Evolutionary conservation across 2,113 vertebrate genomes (phyloP).

Genomic region (Sporophila hypoxantha): DNA sequence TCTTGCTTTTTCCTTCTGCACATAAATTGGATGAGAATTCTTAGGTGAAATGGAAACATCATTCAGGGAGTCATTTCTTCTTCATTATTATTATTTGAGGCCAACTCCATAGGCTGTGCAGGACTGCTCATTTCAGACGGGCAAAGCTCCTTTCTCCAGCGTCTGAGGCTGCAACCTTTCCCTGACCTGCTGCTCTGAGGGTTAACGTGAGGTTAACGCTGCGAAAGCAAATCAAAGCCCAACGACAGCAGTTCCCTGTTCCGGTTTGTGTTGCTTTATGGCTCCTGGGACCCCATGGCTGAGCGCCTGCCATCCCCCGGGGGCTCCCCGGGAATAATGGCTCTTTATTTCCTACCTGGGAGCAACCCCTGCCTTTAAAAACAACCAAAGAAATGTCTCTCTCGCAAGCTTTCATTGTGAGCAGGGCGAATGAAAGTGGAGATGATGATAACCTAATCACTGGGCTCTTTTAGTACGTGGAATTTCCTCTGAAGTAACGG

Average conservation of each 20-base stretch:
- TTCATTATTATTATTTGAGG: not conserved
- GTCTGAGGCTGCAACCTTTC: conserved; percentile 23
- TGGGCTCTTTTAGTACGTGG: not conserved
- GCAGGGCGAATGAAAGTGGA: not conserved
- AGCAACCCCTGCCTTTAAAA: not conserved
- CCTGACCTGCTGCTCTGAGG: conserved; percentile 29
- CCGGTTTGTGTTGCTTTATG: conserved; percentile 36
- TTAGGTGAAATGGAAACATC: not conserved
- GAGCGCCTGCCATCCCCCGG: conserved; percentile 11
- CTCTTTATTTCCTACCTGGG: conserved; percentile 49
- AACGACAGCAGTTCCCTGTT: conserved; percentile 36
- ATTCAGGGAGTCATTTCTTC: not conserved
- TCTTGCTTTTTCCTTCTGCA: not conserved
- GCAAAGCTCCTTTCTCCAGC: not conserved
- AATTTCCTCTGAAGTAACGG: conserved; percentile 37
- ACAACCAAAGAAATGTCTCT: conserved; percentile 11
- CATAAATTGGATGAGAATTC: not conserved
- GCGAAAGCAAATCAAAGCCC: conserved; percentile 51
- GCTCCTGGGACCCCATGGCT: conserved; percentile 9
- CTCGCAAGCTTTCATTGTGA: conserved; percentile 9
- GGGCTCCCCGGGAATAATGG: not conserved
- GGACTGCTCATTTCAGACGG: not conserved
- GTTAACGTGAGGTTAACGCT: conserved; percentile 44
- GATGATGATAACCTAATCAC: conserved; percentile 39
- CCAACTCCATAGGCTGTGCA: not conserved